Percentiles rank a stretch among this genome's conserved stretches.
Conservation (phyloP, 1,140 invertebrate species). For the Drosophila hydei region DNA sequence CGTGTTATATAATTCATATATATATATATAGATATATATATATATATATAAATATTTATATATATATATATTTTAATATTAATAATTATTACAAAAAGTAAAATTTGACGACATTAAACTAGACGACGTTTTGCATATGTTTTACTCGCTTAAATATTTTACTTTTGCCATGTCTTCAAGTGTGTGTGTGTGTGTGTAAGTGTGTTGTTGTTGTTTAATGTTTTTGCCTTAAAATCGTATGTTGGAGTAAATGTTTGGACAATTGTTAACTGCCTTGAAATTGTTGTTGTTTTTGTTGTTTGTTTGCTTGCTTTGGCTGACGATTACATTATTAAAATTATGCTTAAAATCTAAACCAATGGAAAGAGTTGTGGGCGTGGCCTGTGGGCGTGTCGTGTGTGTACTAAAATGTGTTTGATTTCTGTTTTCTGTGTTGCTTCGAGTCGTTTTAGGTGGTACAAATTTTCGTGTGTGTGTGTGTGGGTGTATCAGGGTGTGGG, state of each 20-base stretch:
- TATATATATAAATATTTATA: constrained; percentile 30
- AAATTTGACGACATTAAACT: constrained; percentile 84
- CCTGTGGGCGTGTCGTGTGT: constrained; percentile 19
- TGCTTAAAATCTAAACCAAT: constrained; percentile 83
- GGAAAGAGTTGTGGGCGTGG: constrained; percentile 52
- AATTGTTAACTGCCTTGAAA: constrained; percentile 73
- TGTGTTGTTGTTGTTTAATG: constrained; percentile 50
- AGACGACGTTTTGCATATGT: constrained; percentile 78
- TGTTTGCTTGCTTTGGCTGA: constrained; percentile 67
- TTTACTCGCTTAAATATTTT: constrained; percentile 76
- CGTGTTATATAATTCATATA: constrained; percentile 43
- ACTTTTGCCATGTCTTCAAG: constrained; percentile 52
- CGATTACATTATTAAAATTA: constrained; percentile 78
- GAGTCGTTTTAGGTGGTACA: no score
- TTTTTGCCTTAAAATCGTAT: constrained; percentile 69
- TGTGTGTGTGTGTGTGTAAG: constrained; percentile 55
- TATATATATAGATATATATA: neutral
- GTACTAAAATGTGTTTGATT: no score
- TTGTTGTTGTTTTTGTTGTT: constrained; percentile 29
- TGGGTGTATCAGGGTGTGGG: neutral
- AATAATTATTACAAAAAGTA: constrained; percentile 84
- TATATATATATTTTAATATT: constrained; percentile 70
- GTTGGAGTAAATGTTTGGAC: constrained; percentile 59
- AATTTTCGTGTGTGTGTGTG: constrained; percentile 49
- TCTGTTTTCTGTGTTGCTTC: no score